Conservation (phyloP, 2,888 invertebrate genomes). For the Hirtodrosophila histrioides region DNA sequence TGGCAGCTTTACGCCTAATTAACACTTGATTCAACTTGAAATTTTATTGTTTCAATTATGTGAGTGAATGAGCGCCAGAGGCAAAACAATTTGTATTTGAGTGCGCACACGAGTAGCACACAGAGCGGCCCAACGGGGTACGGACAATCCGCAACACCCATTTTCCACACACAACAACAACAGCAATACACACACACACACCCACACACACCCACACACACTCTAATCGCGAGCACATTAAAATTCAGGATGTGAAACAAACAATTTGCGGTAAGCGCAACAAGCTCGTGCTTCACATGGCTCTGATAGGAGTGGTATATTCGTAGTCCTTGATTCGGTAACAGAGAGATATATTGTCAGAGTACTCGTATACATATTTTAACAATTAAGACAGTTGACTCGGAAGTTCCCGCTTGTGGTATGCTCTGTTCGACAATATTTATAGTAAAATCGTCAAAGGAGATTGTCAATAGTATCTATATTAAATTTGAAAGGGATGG, state of each 20-base stretch:
- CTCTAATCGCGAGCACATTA: constrained; percentile 55
- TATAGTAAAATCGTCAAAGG: too few relatives aligned
- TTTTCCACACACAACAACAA: constrained; percentile 10
- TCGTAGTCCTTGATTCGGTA: background rate
- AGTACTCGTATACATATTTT: too few relatives aligned
- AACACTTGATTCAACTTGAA: constrained; percentile 70
- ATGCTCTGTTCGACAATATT: too few relatives aligned
- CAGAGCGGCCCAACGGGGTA: constrained; percentile 29
- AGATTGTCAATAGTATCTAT: too few relatives aligned
- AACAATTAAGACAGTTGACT: too few relatives aligned
- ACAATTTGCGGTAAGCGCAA: constrained; percentile 66
- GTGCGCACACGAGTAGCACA: constrained; percentile 28
- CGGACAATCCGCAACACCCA: constrained; percentile 27
- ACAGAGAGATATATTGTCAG: too few relatives aligned
- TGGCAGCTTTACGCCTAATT: constrained; percentile 73
- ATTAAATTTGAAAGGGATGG: too few relatives aligned
- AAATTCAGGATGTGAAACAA: constrained; percentile 75
- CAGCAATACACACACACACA: constrained; percentile 13
- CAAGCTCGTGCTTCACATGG: constrained; percentile 32
- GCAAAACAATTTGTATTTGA: constrained; percentile 59
- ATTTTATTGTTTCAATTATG: constrained; percentile 76
- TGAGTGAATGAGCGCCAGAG: constrained; percentile 46
- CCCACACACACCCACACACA: constrained; percentile 11
- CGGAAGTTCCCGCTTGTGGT: too few relatives aligned
- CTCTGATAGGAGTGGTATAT: constrained; percentile 2